Conservation (phyloP, 2,888 invertebrate species). For the Heterodera filipjevi region DNA sequence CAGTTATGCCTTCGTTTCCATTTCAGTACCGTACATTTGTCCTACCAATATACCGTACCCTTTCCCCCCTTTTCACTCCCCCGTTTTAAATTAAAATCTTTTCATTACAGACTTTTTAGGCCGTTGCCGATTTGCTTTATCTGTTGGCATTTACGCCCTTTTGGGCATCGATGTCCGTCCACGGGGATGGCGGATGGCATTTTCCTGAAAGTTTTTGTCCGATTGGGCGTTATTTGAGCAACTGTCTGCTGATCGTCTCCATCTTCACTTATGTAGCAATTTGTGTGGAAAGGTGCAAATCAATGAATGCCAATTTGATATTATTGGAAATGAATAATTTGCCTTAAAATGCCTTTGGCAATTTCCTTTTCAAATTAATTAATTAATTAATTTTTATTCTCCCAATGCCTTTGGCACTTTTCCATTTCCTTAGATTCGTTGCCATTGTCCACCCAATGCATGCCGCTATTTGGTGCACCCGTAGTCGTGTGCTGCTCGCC, state of each 20-base stretch:
- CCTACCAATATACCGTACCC: neutral
- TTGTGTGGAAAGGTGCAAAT: constrained; percentile 32
- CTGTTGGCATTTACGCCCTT: constrained; percentile 28
- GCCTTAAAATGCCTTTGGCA: too few species aligned
- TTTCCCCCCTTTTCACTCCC: neutral
- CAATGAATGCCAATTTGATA: neutral
- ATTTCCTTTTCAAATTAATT: too few species aligned
- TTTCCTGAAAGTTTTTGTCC: constrained; percentile 28
- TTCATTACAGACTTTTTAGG: neutral
- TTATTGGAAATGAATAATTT: too few species aligned
- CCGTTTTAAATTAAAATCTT: neutral
- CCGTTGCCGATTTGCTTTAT: constrained; percentile 28
- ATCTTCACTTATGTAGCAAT: constrained; percentile 33
- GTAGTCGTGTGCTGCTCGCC: constrained; percentile 23
- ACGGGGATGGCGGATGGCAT: constrained; percentile 32
- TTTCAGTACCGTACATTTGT: neutral
- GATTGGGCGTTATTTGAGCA: constrained; percentile 28
- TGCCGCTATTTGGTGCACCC: constrained; percentile 28
- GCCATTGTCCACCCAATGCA: constrained; percentile 32
- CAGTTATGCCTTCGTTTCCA: neutral
- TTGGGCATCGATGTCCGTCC: constrained; percentile 31
- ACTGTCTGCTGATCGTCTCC: constrained; percentile 27
- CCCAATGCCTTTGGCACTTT: too few species aligned
- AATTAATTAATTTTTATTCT: too few species aligned
- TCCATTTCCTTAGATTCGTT: neutral